Conservation (phyloP, 2,888 invertebrate species). For the Philaethria dido region DNA sequence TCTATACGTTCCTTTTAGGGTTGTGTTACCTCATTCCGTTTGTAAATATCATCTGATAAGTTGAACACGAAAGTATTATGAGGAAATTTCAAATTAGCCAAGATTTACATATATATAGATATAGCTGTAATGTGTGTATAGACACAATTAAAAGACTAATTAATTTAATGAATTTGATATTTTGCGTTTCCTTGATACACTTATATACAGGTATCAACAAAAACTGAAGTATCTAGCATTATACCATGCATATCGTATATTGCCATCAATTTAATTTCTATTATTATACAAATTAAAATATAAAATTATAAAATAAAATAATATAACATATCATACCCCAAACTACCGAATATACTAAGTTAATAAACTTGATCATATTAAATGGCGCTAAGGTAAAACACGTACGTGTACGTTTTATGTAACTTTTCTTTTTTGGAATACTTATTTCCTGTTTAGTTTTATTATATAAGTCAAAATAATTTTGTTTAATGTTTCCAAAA, state of each 20-base stretch:
- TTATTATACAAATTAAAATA: background rate
- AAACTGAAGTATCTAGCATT: too few species aligned
- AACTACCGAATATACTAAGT: background rate
- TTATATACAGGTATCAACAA: too few species aligned
- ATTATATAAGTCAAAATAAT: background rate
- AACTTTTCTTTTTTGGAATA: background rate
- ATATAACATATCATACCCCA: too few species aligned
- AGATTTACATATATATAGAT: background rate
- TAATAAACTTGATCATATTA: background rate
- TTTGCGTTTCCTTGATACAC: background rate
- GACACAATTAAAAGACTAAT: background rate
- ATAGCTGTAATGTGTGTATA: too few species aligned
- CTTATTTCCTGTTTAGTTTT: background rate
- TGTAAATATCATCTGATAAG: background rate
- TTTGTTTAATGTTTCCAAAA: background rate
- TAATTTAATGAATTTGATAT: background rate
- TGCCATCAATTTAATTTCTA: background rate
- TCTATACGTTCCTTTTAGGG: conserved; percentile 45
- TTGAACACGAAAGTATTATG: background rate
- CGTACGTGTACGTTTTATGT: too few species aligned
- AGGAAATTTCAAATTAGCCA: background rate
- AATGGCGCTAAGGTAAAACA: conserved; percentile 5
- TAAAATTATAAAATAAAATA: background rate
- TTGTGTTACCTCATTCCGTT: conserved; percentile 38
- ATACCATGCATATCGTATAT: too few species aligned